Percentiles rank a stretch among this genome's conserved stretches.
phyloP scores from a whole-genome alignment of 2,113 vertebrate genomes.

The Neoarius graeffei region DNA sequence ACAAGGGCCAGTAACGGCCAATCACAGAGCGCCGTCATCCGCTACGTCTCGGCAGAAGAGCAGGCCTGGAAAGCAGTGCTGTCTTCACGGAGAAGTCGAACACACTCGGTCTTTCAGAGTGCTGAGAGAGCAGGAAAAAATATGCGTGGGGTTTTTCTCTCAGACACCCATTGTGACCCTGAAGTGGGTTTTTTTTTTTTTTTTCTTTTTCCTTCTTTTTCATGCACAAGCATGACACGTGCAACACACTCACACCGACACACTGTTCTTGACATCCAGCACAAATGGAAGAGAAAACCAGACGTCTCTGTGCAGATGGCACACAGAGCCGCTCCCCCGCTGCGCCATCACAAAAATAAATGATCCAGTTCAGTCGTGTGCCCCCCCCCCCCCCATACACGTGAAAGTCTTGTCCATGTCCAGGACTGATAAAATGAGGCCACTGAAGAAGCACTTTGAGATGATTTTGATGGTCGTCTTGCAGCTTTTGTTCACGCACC shows the following conservation, averaged over 20 bases:
- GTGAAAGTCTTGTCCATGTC: background rate
- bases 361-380: background rate
- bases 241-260: background rate
- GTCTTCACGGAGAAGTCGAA: slow-evolving; percentile 24
- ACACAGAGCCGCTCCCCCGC: background rate
- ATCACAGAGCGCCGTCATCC: slow-evolving; percentile 39
- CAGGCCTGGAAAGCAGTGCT: slow-evolving; percentile 13
- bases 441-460: background rate
- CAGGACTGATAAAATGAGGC: background rate
- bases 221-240: background rate
- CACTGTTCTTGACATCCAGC: background rate
- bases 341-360: slow-evolving; percentile 9
- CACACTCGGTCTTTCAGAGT: slow-evolving; percentile 25
- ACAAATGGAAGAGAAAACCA: background rate
- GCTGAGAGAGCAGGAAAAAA: slow-evolving; percentile 30
- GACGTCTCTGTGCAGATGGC: background rate
- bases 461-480: background rate
- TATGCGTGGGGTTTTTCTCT: background rate
- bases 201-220: background rate
- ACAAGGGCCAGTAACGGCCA: slow-evolving; percentile 55
- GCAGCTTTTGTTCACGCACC: background rate
- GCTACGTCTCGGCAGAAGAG: slow-evolving; percentile 44
- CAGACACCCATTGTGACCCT: slow-evolving; percentile 9
- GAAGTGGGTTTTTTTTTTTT: background rate
- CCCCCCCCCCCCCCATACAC: background rate